These are phyloP conservation scores for Anhinga rufa DNA, from an alignment of 2,113 vertebrate genomes.

Conservation along the genomic window DNA sequence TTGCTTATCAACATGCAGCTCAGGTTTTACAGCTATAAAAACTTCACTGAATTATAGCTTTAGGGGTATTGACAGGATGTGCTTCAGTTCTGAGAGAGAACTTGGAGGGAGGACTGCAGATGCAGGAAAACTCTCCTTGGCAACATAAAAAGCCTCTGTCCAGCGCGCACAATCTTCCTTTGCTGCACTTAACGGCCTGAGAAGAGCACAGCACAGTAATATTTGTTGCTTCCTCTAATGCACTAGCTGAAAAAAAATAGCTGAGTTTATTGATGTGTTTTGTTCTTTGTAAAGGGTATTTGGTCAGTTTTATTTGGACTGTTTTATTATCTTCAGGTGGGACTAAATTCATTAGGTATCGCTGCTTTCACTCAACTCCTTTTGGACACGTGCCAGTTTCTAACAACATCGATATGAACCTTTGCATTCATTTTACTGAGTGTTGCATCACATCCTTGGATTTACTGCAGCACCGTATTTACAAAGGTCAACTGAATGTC, in stretches of 20 bases:
- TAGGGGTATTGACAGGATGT: constrained; percentile 11
- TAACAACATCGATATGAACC: neutral
- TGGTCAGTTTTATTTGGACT: neutral
- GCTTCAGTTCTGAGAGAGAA: constrained; percentile 2
- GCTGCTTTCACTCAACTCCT: neutral
- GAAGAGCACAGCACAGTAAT: neutral
- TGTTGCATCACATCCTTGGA: neutral
- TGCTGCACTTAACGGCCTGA: neutral
- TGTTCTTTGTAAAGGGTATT: neutral
- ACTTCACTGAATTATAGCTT: neutral
- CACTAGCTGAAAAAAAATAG: neutral
- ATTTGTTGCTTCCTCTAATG: neutral
- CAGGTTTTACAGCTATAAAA: constrained; percentile 33
- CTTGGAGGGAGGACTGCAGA: neutral
- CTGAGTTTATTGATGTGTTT: neutral
- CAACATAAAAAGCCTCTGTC: neutral
- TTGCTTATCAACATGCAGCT: constrained; percentile 27
- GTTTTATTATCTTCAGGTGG: neutral
- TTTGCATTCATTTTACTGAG: neutral
- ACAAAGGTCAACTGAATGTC: neutral
- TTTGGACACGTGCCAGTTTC: neutral
- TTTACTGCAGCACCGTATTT: neutral
- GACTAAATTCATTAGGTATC: neutral
- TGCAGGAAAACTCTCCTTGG: neutral
- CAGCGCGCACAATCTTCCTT: neutral